Conservation (phyloP, 2,113 vertebrate genomes). For the Abramis brama region DNA sequence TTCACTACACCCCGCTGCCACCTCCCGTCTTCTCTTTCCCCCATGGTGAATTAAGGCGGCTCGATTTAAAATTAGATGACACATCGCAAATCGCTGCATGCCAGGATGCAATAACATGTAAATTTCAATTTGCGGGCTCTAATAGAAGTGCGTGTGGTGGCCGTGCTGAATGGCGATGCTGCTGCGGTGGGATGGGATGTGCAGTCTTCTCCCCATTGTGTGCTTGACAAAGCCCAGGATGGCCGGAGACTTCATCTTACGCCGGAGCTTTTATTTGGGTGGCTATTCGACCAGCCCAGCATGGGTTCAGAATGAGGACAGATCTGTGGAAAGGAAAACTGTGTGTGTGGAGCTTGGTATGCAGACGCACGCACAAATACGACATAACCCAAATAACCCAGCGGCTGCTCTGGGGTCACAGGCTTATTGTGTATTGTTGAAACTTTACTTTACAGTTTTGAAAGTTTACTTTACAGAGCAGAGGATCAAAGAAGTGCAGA, state of each 20-base stretch:
- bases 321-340: neutral
- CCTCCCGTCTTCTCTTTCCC: slow-evolving; percentile 54
- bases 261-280: slow-evolving; percentile 35
- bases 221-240: slow-evolving; percentile 32
- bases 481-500: neutral
- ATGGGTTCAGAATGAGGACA: slow-evolving; percentile 27
- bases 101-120: slow-evolving; percentile 70
- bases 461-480: slow-evolving; percentile 8
- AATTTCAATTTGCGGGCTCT: slow-evolving; percentile 68
- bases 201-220: slow-evolving; percentile 33
- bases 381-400: slow-evolving; percentile 16
- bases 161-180: slow-evolving; percentile 31
- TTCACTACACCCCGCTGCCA: slow-evolving; percentile 29
- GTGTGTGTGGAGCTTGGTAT: slow-evolving; percentile 3
- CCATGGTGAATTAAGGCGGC: slow-evolving; percentile 67
- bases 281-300: neutral
- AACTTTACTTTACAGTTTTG: no score
- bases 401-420: neutral
- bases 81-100: slow-evolving; percentile 67
- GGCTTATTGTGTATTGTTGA: neutral
- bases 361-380: slow-evolving; percentile 4
- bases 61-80: slow-evolving; percentile 73
- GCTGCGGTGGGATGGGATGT: slow-evolving; percentile 29
- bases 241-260: slow-evolving; percentile 38
- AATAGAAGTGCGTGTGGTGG: slow-evolving; percentile 56